Evolutionary conservation across 1,140 invertebrate species (phyloP).

Genomic region (Pseudoatta argentina): DNA sequence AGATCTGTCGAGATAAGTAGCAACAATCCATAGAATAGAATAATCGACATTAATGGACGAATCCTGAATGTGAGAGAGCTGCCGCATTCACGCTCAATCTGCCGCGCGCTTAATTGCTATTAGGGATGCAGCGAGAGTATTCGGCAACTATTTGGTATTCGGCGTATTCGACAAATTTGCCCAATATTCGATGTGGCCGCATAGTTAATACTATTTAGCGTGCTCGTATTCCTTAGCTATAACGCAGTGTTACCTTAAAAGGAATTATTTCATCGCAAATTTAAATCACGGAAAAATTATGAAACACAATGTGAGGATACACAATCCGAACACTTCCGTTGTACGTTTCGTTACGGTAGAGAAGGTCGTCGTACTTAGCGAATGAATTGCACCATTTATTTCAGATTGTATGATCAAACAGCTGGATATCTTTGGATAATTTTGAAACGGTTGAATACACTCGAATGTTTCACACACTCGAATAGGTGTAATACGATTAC

Average conservation of each 20-base stretch:
- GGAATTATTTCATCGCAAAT: neutral
- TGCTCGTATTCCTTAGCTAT: constrained; percentile 40
- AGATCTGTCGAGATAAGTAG: neutral
- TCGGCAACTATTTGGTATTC: constrained; percentile 75
- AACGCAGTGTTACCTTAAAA: neutral
- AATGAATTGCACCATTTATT: constrained; percentile 15
- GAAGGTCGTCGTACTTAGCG: neutral
- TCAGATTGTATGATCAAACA: constrained; percentile 47
- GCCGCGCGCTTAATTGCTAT: constrained; percentile 72
- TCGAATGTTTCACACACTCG: constrained; percentile 7
- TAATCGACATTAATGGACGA: constrained; percentile 73
- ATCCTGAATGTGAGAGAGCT: constrained; percentile 71
- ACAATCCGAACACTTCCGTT: neutral
- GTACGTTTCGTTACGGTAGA: neutral
- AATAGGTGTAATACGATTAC: constrained; percentile 46
- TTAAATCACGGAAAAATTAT: constrained; percentile 19
- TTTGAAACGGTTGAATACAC: neutral
- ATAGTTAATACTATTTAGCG: constrained; percentile 68
- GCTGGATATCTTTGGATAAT: constrained; percentile 24
- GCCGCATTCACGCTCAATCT: constrained; percentile 74
- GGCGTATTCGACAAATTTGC: constrained; percentile 71
- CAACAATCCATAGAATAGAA: constrained; percentile 33
- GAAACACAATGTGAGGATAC: neutral
- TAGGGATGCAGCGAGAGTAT: constrained; percentile 74
- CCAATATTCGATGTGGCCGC: constrained; percentile 67